Evolutionary conservation across 2,113 vertebrate species (phyloP).

Genomic region (Nibea albiflora): DNA sequence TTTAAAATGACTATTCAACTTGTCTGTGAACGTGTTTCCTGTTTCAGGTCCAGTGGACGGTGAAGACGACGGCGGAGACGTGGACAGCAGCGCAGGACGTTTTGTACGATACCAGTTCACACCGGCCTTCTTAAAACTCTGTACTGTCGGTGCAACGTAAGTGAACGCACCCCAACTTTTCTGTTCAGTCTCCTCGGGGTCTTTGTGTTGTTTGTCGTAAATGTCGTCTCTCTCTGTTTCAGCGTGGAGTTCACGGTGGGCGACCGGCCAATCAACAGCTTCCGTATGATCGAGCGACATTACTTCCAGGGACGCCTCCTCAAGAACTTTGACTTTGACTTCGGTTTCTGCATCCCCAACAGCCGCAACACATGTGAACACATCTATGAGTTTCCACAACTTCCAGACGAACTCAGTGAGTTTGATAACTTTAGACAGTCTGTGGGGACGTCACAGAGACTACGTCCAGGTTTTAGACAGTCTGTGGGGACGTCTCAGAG

Average conservation of each 20-base stretch:
- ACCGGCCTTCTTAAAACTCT: slow-evolving; percentile 93
- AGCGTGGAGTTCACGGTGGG: slow-evolving; percentile 99
- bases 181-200: background rate
- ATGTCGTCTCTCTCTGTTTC: slow-evolving; percentile 11
- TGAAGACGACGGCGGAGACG: slow-evolving; percentile 88
- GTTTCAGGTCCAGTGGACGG: slow-evolving; percentile 85
- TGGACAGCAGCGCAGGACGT: slow-evolving; percentile 90
- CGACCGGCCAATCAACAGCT: slow-evolving; percentile 93
- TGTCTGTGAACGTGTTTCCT: background rate
- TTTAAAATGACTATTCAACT: no score
- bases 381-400: slow-evolving; percentile 98
- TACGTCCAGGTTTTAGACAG: no score
- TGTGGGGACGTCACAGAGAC: no score
- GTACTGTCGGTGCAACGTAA: slow-evolving; percentile 98
- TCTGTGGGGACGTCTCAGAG: no score
- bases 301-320: slow-evolving; percentile 96
- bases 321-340: slow-evolving; percentile 99
- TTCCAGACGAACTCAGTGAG: slow-evolving; percentile 96
- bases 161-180: slow-evolving; percentile 61
- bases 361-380: slow-evolving; percentile 98
- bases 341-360: slow-evolving; percentile 98
- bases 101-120: slow-evolving; percentile 99
- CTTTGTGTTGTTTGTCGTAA: background rate
- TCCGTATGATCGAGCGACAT: slow-evolving; percentile 98
- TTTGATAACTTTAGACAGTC: slow-evolving; percentile 43